phyloP scores from a whole-genome alignment of 2,888 invertebrate species.

The Mesopsocus fuscifrons region DNA sequence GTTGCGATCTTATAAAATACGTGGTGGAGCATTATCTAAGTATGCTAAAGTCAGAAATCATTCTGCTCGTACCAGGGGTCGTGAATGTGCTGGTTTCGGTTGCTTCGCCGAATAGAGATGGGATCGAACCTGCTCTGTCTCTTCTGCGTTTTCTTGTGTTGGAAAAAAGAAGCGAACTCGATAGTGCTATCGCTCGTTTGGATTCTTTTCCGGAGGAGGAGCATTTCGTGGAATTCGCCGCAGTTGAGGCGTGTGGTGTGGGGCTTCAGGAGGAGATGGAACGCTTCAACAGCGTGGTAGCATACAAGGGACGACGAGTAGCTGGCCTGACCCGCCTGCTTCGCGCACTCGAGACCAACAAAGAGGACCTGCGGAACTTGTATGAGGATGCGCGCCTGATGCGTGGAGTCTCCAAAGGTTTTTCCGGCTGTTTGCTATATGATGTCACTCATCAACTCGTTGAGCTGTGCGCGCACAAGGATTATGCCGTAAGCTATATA shows the following conservation, averaged over 20 bases:
- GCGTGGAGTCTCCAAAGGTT: constrained; percentile 46
- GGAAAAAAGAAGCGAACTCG: constrained; percentile 28
- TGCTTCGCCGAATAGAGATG: constrained; percentile 20
- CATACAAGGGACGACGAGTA: constrained; percentile 19
- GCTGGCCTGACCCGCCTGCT: constrained; percentile 33
- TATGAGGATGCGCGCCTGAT: constrained; percentile 31
- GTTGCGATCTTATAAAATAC: constrained; percentile 25
- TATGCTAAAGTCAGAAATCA: constrained; percentile 25
- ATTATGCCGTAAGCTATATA: constrained; percentile 15
- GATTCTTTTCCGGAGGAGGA: constrained; percentile 29
- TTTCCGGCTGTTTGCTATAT: constrained; percentile 39
- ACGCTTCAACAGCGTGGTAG: constrained; percentile 28
- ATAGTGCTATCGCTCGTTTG: constrained; percentile 27
- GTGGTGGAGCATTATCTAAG: constrained; percentile 29
- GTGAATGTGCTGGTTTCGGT: constrained; percentile 32
- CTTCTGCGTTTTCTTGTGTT: constrained; percentile 33
- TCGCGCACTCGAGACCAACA: constrained; percentile 28
- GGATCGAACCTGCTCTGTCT: constrained; percentile 17
- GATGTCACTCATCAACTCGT: constrained; percentile 37
- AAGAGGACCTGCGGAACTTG: constrained; percentile 30
- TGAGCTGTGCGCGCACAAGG: constrained; percentile 16
- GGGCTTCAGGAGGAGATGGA: constrained; percentile 27
- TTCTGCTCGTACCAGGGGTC: constrained; percentile 30
- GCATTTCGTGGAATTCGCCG: not conserved
- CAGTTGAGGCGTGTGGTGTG: constrained; percentile 18